Evolutionary conservation across 2,888 invertebrate genomes (phyloP).

Genomic region (Malacosoma neustria): DNA sequence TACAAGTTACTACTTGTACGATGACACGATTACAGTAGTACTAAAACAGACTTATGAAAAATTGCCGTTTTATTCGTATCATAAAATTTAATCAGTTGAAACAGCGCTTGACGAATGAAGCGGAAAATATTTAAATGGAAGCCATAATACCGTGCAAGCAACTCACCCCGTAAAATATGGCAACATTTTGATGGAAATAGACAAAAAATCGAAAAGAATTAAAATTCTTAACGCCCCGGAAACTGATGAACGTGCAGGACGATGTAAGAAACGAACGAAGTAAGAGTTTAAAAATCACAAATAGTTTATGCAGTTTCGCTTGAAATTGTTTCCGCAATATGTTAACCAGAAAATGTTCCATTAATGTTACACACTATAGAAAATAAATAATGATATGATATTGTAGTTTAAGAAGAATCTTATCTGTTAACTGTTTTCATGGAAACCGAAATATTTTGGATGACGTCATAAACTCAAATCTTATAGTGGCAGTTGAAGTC

Average conservation of each 20-base stretch:
- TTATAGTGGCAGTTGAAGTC: no score
- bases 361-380: no score
- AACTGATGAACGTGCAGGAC: conserved; percentile 48
- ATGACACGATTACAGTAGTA: neutral
- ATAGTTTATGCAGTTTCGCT: conserved; percentile 21
- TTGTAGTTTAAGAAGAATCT: no score
- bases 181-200: conserved; percentile 37
- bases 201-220: conserved; percentile 39
- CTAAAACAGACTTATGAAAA: conserved; percentile 11
- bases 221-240: conserved; percentile 54
- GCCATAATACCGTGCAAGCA: conserved; percentile 59
- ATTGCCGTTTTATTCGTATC: conserved; percentile 30
- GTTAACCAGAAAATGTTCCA: no score
- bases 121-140: conserved; percentile 72
- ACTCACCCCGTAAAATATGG: conserved; percentile 60
- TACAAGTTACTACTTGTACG: no score
- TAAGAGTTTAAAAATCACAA: no score
- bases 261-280: conserved; percentile 35
- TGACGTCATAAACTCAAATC: no score
- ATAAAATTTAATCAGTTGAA: conserved; percentile 53
- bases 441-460: no score
- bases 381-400: no score
- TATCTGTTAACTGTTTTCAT: no score
- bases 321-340: conserved; percentile 17
- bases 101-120: conserved; percentile 65